Base-by-base conservation (phyloP, 2,888 invertebrate species). In the Eristalis arbustorum region DNA sequence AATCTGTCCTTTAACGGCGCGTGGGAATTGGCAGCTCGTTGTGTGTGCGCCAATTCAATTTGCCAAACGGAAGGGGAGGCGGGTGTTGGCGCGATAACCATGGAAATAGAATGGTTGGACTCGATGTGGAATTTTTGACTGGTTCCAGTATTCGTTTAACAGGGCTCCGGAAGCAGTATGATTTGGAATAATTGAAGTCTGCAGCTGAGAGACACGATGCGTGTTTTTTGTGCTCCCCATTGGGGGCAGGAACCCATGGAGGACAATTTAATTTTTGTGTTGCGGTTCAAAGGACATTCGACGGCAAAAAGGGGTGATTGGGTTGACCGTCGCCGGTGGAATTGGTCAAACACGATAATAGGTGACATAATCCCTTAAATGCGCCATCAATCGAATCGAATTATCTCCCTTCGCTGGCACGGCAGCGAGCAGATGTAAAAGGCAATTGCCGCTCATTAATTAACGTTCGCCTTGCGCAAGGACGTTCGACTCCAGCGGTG, bases 1-100 rank as follows among this genome's bases (percentile, higher is more conserved):
- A 91, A 90, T 90, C 90, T 90, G 89, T 89, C 89, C 88, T 88
- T 89, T 88, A 84, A 88, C 88, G 87, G 88, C 88, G 84, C 88
- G 88, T 89, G 89, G 85, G 88, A 87, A 71, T 85, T 88, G 67
- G 63, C 81, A 81, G 81, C 72, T 69, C 80, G 81, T 80, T 88
- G 66, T 84, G 49, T 85, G 85, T 69, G 85, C 82, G 73, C 71
- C 82, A 85, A 85, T 85, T 85, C 85, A 85, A 85, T 85, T 85
- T 74, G 78, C 82, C 82, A 77, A 74, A 77, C 85, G 80, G 68
- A 81, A 85, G 73, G 67, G 76, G n/a, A n/a, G 81, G n/a, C 76
- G 13, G 6, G 31, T 59, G 63, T 5, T 14, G 28, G 14, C 34
- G 8, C 23, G 10, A 31, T 3, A 22, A 3, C 22, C 59, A 69